Conservation (phyloP, 2,113 vertebrate species). For the Hepsetus odoe region DNA sequence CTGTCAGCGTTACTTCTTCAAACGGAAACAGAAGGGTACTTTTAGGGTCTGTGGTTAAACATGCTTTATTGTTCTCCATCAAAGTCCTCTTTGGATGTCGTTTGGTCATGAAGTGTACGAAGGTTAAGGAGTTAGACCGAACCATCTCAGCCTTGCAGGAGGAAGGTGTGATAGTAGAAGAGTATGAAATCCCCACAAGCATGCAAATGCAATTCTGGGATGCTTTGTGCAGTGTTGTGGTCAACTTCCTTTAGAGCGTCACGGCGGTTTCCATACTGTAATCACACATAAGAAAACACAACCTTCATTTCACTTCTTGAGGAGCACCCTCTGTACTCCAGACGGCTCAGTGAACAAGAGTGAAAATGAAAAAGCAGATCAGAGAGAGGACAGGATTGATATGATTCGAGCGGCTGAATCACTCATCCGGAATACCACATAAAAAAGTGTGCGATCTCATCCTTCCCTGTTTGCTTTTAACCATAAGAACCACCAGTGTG, state of each 20-base stretch:
- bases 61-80: not conserved
- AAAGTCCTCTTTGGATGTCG: conserved; percentile 18
- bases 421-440: conserved; percentile 66
- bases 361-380: conserved; percentile 26
- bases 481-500: not conserved
- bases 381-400: not conserved
- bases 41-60: not conserved
- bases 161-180: conserved; percentile 22
- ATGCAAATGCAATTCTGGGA: conserved; percentile 37
- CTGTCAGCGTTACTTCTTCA: not conserved
- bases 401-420: conserved; percentile 20
- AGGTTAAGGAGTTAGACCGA: conserved; percentile 12
- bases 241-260: conserved; percentile 24
- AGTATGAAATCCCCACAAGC: conserved; percentile 19
- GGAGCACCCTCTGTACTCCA: conserved; percentile 20
- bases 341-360: not conserved
- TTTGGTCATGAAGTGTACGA: conserved; percentile 24
- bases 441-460: conserved; percentile 48
- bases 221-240: conserved; percentile 48
- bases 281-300: conserved; percentile 36
- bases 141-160: not conserved
- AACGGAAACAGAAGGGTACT: not conserved
- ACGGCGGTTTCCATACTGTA: conserved; percentile 51
- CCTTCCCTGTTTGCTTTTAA: conserved; percentile 18
- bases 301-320: conserved; percentile 37